These are phyloP conservation scores for Hydractinia echinata DNA, from an alignment of 30 jellyfish, hydroid and myxozoan genomes.

Conservation along the genomic window DNA sequence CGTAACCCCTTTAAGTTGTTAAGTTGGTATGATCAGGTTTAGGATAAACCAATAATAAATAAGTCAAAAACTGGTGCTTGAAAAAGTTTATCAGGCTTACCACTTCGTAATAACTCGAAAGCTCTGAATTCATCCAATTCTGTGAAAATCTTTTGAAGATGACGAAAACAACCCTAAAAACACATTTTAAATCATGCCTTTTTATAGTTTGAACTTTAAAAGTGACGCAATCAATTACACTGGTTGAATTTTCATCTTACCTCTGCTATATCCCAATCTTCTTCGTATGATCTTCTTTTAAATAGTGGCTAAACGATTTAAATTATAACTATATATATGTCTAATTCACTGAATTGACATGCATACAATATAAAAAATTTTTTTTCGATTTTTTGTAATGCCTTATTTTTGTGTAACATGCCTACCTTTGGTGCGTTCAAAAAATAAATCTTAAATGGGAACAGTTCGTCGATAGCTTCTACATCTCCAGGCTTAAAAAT, in stretches of 20 bases:
- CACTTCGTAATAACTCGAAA: constrained; percentile 91
- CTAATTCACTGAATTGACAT: too few species aligned
- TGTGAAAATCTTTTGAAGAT: constrained; percentile 75
- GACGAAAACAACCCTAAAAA: constrained; percentile 90
- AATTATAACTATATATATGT: too few species aligned
- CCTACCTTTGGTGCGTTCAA: constrained; percentile 98
- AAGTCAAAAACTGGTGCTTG: background rate
- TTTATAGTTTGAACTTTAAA: background rate
- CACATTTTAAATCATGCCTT: background rate
- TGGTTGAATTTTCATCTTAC: constrained; percentile 22
- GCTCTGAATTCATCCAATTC: constrained; percentile 99
- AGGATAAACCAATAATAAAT: background rate
- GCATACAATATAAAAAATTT: too few species aligned
- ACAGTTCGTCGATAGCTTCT: constrained; percentile 55
- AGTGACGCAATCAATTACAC: background rate
- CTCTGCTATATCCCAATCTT: constrained; percentile 91
- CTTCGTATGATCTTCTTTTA: constrained; percentile 65
- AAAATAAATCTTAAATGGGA: constrained; percentile 76
- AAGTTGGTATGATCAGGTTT: background rate
- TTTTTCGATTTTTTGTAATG: too few species aligned
- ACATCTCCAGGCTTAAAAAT: constrained; percentile 50
- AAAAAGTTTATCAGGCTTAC: constrained; percentile 36
- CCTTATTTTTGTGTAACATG: too few species aligned
- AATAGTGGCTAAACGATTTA: constrained; percentile 67
- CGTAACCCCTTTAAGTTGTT: too few species aligned